These are phyloP conservation scores for Sminthurides aquaticus DNA, from an alignment of 2,888 invertebrate genomes.

Conservation along the genomic window DNA sequence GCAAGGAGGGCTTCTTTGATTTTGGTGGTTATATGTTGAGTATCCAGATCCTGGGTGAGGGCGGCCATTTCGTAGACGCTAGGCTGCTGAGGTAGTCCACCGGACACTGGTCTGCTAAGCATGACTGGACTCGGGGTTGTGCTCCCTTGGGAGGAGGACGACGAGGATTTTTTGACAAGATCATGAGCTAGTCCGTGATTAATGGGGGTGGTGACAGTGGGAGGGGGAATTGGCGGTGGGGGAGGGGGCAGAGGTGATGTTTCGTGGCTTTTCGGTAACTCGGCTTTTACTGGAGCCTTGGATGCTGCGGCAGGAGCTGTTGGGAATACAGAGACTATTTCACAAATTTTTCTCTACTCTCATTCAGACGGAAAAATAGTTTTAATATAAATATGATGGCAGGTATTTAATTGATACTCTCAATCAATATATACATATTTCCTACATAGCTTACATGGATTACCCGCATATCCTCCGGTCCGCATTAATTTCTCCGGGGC, in stretches of 20 bases:
- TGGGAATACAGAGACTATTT: no score
- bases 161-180: constrained; percentile 31
- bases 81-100: constrained; percentile 56
- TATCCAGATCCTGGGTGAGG: constrained; percentile 90
- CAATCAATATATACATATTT: no score
- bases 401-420: no score
- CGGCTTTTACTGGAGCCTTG: constrained; percentile 42
- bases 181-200: constrained; percentile 30
- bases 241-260: constrained; percentile 51
- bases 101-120: constrained; percentile 31
- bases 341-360: no score
- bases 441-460: constrained; percentile 63
- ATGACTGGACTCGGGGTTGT: constrained; percentile 35
- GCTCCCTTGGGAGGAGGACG: constrained; percentile 32
- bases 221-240: constrained; percentile 56
- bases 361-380: no score
- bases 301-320: constrained; percentile 42
- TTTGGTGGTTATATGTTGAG: constrained; percentile 89
- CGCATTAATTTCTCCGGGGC: constrained; percentile 96
- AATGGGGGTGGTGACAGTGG: constrained; percentile 18
- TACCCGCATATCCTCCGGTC: constrained; percentile 84
- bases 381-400: no score
- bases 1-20: constrained; percentile 94
- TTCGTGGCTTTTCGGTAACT: constrained; percentile 40
- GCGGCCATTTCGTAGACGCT: constrained; percentile 97